Evolutionary conservation across 2,797 vertebrate species (phyloP).

Genomic region (Taeniopygia guttata): DNA sequence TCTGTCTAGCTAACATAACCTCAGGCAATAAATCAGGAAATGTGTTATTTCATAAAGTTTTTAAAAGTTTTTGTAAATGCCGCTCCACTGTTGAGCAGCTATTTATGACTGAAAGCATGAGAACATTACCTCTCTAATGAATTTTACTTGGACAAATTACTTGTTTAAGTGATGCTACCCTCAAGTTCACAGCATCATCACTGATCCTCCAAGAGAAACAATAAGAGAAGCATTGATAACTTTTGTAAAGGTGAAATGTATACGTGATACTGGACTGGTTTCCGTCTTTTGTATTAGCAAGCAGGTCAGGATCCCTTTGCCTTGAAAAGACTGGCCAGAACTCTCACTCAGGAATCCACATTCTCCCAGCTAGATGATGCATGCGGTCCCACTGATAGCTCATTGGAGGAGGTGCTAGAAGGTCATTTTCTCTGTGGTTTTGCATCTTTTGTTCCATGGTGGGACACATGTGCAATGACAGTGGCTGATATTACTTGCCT

Average conservation of each 20-base stretch:
- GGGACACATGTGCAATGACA: neutral
- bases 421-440: neutral
- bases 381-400: neutral
- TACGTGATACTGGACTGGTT: neutral
- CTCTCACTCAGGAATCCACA: neutral
- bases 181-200: neutral
- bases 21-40: neutral
- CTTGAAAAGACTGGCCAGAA: neutral
- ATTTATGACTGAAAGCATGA: neutral
- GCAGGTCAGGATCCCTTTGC: neutral
- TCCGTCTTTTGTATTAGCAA: neutral
- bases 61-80: neutral
- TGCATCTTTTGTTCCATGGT: neutral
- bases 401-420: neutral
- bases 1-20: conserved; percentile 8
- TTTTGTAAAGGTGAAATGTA: neutral
- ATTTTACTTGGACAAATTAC: neutral
- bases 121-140: neutral
- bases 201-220: neutral
- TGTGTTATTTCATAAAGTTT: neutral
- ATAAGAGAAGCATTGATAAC: neutral
- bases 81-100: neutral
- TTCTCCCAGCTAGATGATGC: neutral
- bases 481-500: neutral
- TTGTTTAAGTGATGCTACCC: neutral